phyloP scores from a whole-genome alignment of 2,113 vertebrate species.

The Oplegnathus fasciatus region DNA sequence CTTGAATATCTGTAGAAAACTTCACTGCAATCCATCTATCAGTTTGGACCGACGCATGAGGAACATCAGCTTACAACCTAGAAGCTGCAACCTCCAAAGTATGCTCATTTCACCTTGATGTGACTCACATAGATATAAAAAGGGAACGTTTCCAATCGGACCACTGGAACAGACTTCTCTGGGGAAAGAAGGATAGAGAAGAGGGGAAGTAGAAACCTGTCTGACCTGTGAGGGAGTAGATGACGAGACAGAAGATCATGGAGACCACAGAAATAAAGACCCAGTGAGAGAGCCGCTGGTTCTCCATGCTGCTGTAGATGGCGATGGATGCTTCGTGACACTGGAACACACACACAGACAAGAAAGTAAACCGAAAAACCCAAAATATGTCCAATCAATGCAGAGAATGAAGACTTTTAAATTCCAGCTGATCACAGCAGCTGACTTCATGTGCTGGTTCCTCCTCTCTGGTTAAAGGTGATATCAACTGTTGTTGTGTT shows the following conservation, averaged over 20 bases:
- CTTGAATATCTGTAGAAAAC: not conserved
- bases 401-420: not conserved
- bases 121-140: not conserved
- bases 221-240: constrained; percentile 94
- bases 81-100: not conserved
- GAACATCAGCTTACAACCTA: not conserved
- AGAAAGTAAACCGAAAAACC: not conserved
- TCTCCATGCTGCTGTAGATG: constrained; percentile 94
- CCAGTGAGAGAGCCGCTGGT: constrained; percentile 91
- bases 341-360: constrained; percentile 78
- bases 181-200: too few species aligned
- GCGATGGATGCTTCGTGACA: constrained; percentile 93
- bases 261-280: constrained; percentile 88
- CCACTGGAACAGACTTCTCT: not conserved
- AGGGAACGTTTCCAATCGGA: not conserved
- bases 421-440: not conserved
- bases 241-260: constrained; percentile 92
- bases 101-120: not conserved
- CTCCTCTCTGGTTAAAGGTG: not conserved
- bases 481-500: too few species aligned
- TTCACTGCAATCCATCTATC: not conserved
- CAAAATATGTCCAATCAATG: not conserved
- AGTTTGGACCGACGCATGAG: not conserved
- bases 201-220: not conserved
- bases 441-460: not conserved